Base-by-base conservation (phyloP, 1,140 invertebrate genomes). In the Adoxophyes honmai region DNA sequence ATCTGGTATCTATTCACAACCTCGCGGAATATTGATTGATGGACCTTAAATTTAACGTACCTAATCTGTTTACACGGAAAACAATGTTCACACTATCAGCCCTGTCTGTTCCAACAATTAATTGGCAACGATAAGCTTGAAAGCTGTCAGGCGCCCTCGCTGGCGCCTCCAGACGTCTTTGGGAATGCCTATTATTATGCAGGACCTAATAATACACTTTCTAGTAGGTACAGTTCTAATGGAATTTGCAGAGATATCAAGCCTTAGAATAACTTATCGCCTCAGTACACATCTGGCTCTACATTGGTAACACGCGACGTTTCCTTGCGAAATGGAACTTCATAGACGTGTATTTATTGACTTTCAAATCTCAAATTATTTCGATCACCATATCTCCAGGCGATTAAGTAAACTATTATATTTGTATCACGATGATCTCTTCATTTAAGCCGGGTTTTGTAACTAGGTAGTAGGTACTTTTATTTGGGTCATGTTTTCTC, bases 111-210 rank as follows among this genome's bases (percentile, higher is more conserved):
- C 57, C 57, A 57, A 59, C 66, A 69, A 70, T 75, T 75, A 77
- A 79, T 78, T 75, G 63, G 67, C 42, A 37, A 55, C 57, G 71
- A 78, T 76, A 71, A 70, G 67, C 55, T 72, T 71, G 66, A 75
- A 69, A 70, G 68, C 70, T 78, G 75, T 75, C 75, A 79, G 37
- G 34, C 33, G 51, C 33, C 28, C 33, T 13, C 28, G 55, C 59
- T 74, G 78, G 74, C 78, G 78, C 78, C 73, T 61, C 55, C 51
- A 66, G 70, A 73, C 70, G 52, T 58, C 62, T 70, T 64, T 51
- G 54, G 67, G 67, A 59, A 9, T 13, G 39, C 15, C 18, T 44
- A 21, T 44, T 44, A 9, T 44, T 52, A 51, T 51, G 28, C 28
- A 52, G 18, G 11, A 14, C 37, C 37, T 39, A 39, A 39, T 39